phyloP scores from a whole-genome alignment of 2,797 vertebrate genomes.

The Neopelma chrysocephalum region DNA sequence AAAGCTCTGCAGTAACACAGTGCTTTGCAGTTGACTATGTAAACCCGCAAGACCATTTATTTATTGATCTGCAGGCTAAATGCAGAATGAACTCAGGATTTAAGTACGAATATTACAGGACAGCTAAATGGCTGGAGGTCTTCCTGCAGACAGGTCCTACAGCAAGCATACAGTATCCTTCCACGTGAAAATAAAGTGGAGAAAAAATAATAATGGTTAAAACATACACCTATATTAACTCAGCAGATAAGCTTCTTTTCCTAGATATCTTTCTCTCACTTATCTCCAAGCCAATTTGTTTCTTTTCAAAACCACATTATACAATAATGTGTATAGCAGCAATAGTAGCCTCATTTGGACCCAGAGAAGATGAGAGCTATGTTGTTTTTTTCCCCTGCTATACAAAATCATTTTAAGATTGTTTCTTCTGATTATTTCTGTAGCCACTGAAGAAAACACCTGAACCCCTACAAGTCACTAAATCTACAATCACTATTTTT shows the following conservation, averaged over 20 bases:
- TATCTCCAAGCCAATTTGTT: not conserved
- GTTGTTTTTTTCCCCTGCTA: not conserved
- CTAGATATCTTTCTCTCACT: not conserved
- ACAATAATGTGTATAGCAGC: not conserved
- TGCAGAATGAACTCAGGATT: not conserved
- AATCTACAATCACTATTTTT: not conserved
- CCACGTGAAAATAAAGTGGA: not conserved
- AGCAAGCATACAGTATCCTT: not conserved
- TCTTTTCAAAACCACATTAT: not conserved
- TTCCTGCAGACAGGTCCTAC: not conserved
- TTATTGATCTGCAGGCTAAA: not conserved
- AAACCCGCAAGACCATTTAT: not conserved
- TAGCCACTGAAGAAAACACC: not conserved
- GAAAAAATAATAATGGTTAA: not conserved
- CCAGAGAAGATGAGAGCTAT: not conserved
- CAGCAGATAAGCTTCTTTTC: not conserved
- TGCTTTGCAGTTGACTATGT: not conserved
- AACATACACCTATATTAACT: not conserved
- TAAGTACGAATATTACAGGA: not conserved
- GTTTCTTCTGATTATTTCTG: not conserved
- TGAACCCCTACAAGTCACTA: not conserved
- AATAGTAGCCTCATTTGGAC: not conserved
- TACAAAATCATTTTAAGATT: not conserved
- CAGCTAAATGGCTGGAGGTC: not conserved
- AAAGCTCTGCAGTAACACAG: not conserved